A percentile compares a stretch with the other conserved stretches of the same genome.
Evolutionary conservation across 1,140 invertebrate species (phyloP).

Genomic region (Microvelia longipes): DNA sequence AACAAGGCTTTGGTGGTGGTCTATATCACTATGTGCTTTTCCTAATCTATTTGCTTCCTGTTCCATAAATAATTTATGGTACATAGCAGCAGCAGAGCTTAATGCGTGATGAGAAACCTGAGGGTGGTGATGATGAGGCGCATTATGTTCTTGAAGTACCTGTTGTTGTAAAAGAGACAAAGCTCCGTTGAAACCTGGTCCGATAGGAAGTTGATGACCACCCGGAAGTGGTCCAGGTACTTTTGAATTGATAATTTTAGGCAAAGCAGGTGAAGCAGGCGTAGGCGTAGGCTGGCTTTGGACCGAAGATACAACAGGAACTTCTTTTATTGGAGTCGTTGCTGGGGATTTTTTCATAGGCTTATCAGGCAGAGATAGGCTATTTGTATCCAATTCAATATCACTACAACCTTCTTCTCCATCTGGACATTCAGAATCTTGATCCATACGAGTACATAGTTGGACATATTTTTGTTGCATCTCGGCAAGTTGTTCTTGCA

Average conservation of each 20-base stretch:
- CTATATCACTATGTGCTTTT: slow-evolving; percentile 42
- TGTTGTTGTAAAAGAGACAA: slow-evolving; percentile 25
- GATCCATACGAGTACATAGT: slow-evolving; percentile 67
- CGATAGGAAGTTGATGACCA: slow-evolving; percentile 19
- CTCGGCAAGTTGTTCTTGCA: slow-evolving; percentile 74
- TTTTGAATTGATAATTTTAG: slow-evolving; percentile 48
- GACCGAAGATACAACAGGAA: slow-evolving; percentile 31
- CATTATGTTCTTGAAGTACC: slow-evolving; percentile 24
- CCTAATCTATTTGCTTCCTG: slow-evolving; percentile 49
- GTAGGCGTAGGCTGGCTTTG: slow-evolving; percentile 34
- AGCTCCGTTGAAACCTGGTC: slow-evolving; percentile 24
- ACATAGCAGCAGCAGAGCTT: slow-evolving; percentile 56
- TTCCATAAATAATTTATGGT: slow-evolving; percentile 58
- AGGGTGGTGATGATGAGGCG: slow-evolving; percentile 22
- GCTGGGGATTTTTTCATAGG: slow-evolving; percentile 38
- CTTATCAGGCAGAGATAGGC: slow-evolving; percentile 28
- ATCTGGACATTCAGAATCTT: slow-evolving; percentile 50
- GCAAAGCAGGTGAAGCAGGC: slow-evolving; percentile 51
- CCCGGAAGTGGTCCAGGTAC: slow-evolving; percentile 34
- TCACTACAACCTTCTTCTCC: slow-evolving; percentile 55
- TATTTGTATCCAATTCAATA: slow-evolving; percentile 42
- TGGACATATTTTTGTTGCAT: slow-evolving; percentile 84
- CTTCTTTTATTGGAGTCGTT: slow-evolving; percentile 38
- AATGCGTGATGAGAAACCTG: slow-evolving; percentile 37
- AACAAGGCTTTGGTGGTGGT: slow-evolving; percentile 27